Conservation (phyloP, 2,113 vertebrate species). For the Passer montanus region DNA sequence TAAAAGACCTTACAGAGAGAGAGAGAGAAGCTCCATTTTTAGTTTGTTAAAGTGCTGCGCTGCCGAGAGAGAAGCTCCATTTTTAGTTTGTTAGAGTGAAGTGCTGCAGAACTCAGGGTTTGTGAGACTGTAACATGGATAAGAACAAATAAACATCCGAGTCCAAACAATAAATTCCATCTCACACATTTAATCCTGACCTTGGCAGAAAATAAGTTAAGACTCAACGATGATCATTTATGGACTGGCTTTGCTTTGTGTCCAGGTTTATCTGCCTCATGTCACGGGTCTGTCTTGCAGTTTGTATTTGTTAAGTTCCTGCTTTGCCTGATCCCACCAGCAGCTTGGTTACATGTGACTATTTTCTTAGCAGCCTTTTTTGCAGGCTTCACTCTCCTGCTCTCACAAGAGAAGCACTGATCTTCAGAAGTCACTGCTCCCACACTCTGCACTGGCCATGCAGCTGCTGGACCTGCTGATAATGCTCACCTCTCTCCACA, state of each 20-base stretch:
- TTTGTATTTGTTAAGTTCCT: neutral
- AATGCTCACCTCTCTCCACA: neutral
- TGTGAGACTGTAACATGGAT: neutral
- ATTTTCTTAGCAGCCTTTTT: neutral
- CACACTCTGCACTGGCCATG: accelerated
- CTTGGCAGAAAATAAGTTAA: neutral
- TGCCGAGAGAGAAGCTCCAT: no score
- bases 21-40: no score
- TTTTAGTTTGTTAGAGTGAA: neutral
- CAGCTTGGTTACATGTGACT: neutral
- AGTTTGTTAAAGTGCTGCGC: no score
- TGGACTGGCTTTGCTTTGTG: neutral
- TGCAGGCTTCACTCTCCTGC: neutral
- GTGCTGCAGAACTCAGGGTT: neutral
- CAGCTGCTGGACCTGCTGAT: neutral
- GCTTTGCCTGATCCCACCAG: neutral
- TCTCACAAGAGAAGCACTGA: neutral
- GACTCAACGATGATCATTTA: neutral
- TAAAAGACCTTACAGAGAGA: neutral
- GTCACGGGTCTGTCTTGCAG: neutral
- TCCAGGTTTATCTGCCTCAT: neutral
- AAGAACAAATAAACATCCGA: neutral
- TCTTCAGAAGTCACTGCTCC: neutral
- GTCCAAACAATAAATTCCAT: neutral
- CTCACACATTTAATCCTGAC: neutral